Conservation (phyloP, 2,888 invertebrate species). For the Andrena haemorrhoa region DNA sequence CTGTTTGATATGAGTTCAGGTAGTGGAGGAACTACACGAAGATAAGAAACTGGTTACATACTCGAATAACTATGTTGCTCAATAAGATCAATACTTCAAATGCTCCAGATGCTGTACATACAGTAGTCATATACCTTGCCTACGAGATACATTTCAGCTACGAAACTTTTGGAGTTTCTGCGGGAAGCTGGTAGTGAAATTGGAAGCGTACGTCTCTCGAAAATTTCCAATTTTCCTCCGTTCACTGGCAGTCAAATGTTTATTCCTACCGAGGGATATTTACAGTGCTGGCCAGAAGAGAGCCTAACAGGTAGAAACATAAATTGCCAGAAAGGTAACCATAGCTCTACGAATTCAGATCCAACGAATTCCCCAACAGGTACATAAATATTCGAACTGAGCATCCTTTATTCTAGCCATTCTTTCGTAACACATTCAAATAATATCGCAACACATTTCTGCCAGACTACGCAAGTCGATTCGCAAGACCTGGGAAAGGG, state of each 20-base stretch:
- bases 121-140: constrained; percentile 2
- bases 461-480: too few relatives aligned
- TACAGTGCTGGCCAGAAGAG: too few relatives aligned
- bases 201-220: not conserved
- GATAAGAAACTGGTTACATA: not conserved
- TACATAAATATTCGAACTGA: too few relatives aligned
- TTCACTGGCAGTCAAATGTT: not conserved
- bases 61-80: not conserved
- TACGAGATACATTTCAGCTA: constrained; percentile 1
- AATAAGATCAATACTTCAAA: constrained; percentile 4
- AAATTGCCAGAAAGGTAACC: too few relatives aligned
- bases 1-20: not conserved
- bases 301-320: too few relatives aligned
- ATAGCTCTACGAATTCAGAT: too few relatives aligned
- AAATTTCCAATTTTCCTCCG: not conserved
- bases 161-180: constrained; percentile 10
- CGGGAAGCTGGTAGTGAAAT: not conserved
- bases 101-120: not conserved
- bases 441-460: too few relatives aligned
- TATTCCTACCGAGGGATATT: not conserved
- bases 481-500: too few relatives aligned
- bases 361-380: too few relatives aligned
- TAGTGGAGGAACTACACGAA: not conserved
- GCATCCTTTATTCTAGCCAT: too few relatives aligned
- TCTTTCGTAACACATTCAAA: too few relatives aligned